phyloP scores from a whole-genome alignment of 2,888 invertebrate genomes.

The Chrysotoxum bicinctum region DNA sequence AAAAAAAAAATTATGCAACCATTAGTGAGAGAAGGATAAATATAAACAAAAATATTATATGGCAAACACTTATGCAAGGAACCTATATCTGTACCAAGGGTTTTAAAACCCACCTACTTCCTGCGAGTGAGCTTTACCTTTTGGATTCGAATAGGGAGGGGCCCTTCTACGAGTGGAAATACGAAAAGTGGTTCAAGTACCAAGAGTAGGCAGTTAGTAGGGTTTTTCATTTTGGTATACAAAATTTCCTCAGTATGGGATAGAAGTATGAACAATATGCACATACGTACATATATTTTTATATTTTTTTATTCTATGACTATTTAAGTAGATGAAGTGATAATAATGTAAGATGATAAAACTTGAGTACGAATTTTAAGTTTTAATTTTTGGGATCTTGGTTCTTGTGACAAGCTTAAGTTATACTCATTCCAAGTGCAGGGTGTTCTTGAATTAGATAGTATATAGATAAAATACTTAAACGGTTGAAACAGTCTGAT shows the following conservation, averaged over 20 bases:
- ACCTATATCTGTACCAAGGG: neutral
- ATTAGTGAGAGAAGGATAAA: constrained; percentile 22
- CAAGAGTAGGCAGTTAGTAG: neutral
- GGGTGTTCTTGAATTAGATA: neutral
- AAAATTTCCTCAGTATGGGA: neutral
- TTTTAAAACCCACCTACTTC: neutral
- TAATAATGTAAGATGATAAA: constrained; percentile 2
- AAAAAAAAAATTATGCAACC: constrained; percentile 1
- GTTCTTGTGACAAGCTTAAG: neutral
- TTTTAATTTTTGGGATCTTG: neutral
- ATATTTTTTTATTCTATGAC: neutral
- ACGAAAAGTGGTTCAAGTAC: constrained; percentile 22
- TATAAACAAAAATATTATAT: constrained; percentile 18
- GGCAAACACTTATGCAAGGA: constrained; percentile 15
- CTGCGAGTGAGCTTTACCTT: neutral
- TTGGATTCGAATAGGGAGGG: neutral
- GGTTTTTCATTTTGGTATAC: constrained; percentile 8
- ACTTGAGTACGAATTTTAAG: neutral
- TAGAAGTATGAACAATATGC: neutral
- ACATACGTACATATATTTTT: too few relatives aligned
- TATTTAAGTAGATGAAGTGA: constrained; percentile 11
- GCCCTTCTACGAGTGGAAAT: neutral
- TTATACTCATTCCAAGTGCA: neutral
- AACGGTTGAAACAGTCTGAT: neutral
- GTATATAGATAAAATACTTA: neutral